Evolutionary conservation across 2,797 vertebrate species (phyloP), one percentile per base, ranked within the genome.

Genomic region (Selene dorsalis): DNA sequence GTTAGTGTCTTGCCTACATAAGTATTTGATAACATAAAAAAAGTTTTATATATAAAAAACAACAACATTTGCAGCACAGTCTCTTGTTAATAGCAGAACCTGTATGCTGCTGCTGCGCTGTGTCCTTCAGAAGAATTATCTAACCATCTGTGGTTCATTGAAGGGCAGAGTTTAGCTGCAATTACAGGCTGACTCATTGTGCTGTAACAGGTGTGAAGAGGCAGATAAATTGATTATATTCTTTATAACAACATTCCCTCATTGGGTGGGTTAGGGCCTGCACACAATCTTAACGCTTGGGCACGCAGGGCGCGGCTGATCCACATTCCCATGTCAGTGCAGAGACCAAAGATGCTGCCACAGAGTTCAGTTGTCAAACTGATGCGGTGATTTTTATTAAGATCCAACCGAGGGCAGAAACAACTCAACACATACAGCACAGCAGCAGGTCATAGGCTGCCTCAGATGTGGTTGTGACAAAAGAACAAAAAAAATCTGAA

Each of bases 181-280:
- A 87, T 88, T 90, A 83, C 59, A 73, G 48, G 22, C 70, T 91
- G 84, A 91, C 66, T 92, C 88, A 91, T n/a, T 30, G 59, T 26
- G 16, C 45, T 48, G 24, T n/a, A 67, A 72, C 74, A 88, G 83
- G 82, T 87, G 86, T 88, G 84, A 69, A 56, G 77, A 67, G 76
- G 52, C 78, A 81, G 83, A 87, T 87, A 76, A 82, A 82, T 87
- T 58, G 57, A 65, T 70, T 53, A 89, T 86, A 55, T 75, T 55
- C 64, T 84, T 87, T 85, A 71, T 70, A 71, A 80, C 78, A 61
- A 63, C 90, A 92, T 92, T 92, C 88, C 79, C 85, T 84, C 48
- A 43, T 62, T 56, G 89, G 91, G 83, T 79, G 86, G 89, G 89
- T 80, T 82, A 90, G 74, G 57, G 57, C 71, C 18, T 32, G n/a